phyloP scores from a whole-genome alignment of 2,888 invertebrate genomes.

The Coelinius sp. region DNA sequence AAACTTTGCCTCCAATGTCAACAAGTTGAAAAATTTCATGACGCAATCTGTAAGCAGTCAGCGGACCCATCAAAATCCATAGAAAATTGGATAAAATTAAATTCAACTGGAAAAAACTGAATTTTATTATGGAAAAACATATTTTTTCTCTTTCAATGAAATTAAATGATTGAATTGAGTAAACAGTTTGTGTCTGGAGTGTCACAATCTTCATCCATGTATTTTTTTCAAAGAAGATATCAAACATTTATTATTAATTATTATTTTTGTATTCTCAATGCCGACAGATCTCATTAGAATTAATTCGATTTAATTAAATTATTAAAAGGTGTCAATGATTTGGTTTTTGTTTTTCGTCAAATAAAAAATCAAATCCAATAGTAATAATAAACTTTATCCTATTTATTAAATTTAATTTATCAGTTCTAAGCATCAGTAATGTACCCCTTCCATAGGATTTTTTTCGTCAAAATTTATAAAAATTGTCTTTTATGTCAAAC shows the following conservation, averaged over 20 bases:
- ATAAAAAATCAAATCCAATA: not conserved
- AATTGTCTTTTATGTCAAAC: too few relatives aligned
- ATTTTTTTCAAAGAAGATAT: not conserved
- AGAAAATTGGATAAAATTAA: not conserved
- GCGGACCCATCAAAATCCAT: not conserved
- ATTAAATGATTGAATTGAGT: not conserved
- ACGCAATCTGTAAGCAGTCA: not conserved
- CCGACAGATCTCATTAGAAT: constrained; percentile 13
- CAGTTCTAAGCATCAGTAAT: not conserved
- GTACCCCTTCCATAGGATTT: too few relatives aligned
- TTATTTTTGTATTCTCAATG: not conserved
- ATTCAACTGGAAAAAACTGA: not conserved
- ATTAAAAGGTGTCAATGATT: not conserved
- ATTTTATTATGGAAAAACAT: not conserved
- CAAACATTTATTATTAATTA: not conserved
- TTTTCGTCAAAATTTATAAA: too few relatives aligned
- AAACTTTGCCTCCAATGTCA: not conserved
- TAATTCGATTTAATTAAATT: not conserved
- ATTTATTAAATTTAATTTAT: not conserved
- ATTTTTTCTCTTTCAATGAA: not conserved
- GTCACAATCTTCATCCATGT: not conserved
- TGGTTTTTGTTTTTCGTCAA: not conserved
- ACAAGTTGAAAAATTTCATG: not conserved
- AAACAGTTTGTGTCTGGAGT: not conserved
- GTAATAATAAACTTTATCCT: not conserved